Evolutionary conservation across 2,113 vertebrate species (phyloP).

Genomic region (Donacobius atricapilla): DNA sequence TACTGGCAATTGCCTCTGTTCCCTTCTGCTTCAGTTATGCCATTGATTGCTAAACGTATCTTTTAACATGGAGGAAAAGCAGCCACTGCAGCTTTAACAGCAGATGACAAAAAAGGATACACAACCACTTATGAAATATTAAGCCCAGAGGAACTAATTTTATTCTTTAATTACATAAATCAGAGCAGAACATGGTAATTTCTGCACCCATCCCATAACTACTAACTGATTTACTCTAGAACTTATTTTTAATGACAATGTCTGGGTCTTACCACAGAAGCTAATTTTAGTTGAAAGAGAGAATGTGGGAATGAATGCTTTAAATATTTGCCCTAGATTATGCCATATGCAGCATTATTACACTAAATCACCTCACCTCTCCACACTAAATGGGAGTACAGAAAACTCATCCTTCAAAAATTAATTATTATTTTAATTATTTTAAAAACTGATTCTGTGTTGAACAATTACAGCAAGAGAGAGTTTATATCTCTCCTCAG

Average conservation of each 20-base stretch:
- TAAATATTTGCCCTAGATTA: not conserved
- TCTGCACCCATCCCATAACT: not conserved
- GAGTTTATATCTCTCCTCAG: not conserved
- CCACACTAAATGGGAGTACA: not conserved
- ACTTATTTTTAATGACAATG: not conserved
- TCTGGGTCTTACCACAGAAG: not conserved
- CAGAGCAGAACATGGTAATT: not conserved
- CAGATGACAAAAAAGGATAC: not conserved
- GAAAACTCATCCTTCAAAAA: not conserved
- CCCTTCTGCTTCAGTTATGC: not conserved
- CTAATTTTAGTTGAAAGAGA: not conserved
- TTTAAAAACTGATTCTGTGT: not conserved
- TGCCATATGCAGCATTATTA: not conserved
- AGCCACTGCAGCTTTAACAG: not conserved
- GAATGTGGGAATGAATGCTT: not conserved
- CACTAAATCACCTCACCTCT: not conserved
- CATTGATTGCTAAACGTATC: not conserved
- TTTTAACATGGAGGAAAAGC: not conserved
- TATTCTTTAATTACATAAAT: not conserved
- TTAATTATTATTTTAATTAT: not conserved
- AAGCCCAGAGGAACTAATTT: not conserved
- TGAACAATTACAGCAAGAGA: not conserved
- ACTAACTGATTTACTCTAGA: not conserved
- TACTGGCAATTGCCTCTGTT: not conserved
- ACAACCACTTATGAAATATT: not conserved